Conservation (phyloP, 2,888 invertebrate genomes). For the Leucania comma region DNA sequence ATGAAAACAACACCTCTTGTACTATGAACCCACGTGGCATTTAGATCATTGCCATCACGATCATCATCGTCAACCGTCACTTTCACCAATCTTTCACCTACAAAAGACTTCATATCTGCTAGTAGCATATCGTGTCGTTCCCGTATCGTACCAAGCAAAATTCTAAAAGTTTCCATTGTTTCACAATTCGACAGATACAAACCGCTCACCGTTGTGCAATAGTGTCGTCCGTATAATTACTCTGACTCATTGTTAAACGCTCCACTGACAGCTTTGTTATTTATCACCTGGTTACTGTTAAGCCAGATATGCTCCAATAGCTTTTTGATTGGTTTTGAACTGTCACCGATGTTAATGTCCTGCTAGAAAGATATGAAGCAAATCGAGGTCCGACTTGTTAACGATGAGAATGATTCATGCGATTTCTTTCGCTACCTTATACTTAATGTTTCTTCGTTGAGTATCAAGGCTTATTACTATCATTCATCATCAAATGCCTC, state of each 20-base stretch:
- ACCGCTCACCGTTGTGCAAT: conserved; percentile 74
- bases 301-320: conserved; percentile 59
- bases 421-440: conserved; percentile 15
- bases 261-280: conserved; percentile 67
- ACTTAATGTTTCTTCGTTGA: conserved; percentile 13
- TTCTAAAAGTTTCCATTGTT: conserved; percentile 59
- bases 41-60: neutral
- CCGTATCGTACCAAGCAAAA: conserved; percentile 38
- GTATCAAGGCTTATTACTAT: conserved; percentile 12
- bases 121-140: conserved; percentile 24
- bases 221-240: conserved; percentile 79
- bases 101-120: neutral
- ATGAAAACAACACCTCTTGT: neutral
- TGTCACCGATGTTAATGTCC: conserved; percentile 56
- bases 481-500: conserved; percentile 43
- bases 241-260: conserved; percentile 75
- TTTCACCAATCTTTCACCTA: neutral
- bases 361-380: conserved; percentile 46
- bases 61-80: too few species aligned
- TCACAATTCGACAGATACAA: conserved; percentile 68
- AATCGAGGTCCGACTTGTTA: conserved; percentile 36
- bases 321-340: conserved; percentile 59
- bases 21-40: neutral
- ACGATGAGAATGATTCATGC: conserved; percentile 22
- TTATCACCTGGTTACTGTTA: conserved; percentile 67